Base-by-base conservation (phyloP, 2,113 vertebrate species). In the Rhizomys pruinosus region DNA sequence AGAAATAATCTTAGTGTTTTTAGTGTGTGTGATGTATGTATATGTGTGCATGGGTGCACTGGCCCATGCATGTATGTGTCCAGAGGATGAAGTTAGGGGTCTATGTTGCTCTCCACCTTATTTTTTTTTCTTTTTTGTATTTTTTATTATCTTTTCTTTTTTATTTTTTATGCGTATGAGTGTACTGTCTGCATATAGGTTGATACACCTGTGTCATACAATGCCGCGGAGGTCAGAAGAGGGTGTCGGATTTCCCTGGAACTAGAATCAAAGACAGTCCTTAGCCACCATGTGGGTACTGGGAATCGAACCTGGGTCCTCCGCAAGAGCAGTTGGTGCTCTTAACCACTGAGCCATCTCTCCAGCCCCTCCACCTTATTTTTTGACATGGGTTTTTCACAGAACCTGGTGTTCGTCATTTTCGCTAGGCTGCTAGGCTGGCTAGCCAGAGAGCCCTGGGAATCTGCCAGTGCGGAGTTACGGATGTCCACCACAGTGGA, bases 1-100 rank as follows among this genome's bases (percentile, higher is more conserved):
- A 84, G 44, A 69, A 52, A 66, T 84, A 90, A 76, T 76, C 71
- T 73, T 55, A 73, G 20, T 73, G 61, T 84, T 92, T 89, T 42
- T 88, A 7, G 39, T 64, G 79, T 23, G 16, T 6, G 79, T 15
- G 59, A 16, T 61, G 7, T 80, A 9, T 63, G 59, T 63, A 19
- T 64, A 32, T 20, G 59, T 81, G 59, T 32, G 25, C 59, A 42
- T 20, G 63, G 59, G 25, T 42, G 37, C 57, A 29, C 79, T 19
- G 29, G 37, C 16, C 27, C 59, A 11, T 42, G 23, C 57, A 44
- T 42, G 37, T 20, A 29, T 44, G 27, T 66, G 61, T 82, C 79
- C 37, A 29, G 37, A 81, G 59, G 25, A 64, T 64, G 9, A 44
- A 1, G 32, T 42, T 16, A 63, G 23, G 27, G 32, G 59, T 32